Evolutionary conservation across 2,888 invertebrate genomes (phyloP).

Genomic region (Tortrix viridana): DNA sequence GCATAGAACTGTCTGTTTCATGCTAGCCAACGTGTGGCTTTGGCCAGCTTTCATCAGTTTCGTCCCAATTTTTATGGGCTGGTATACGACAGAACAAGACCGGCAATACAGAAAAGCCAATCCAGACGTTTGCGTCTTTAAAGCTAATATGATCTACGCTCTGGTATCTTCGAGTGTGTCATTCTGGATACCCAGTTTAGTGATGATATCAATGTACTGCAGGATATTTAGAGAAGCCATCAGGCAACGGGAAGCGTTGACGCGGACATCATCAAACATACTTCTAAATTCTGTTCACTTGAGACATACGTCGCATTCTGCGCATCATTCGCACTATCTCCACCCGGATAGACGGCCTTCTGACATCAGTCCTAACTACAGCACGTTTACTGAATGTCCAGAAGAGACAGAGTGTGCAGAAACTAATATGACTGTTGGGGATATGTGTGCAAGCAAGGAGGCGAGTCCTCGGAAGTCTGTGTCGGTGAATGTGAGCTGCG

Average conservation of each 20-base stretch:
- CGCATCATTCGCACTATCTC: conserved; percentile 84
- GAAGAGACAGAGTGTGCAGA: conserved; percentile 76
- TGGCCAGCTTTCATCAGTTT: conserved; percentile 96
- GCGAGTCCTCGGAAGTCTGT: conserved; percentile 80
- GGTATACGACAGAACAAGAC: conserved; percentile 95
- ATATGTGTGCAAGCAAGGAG: conserved; percentile 77
- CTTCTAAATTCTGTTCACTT: conserved; percentile 93
- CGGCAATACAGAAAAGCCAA: conserved; percentile 85
- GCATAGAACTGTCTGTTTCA: conserved; percentile 90
- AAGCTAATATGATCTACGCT: conserved; percentile 94
- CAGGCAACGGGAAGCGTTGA: conserved; percentile 91
- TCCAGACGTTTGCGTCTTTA: conserved; percentile 92
- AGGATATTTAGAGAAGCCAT: conserved; percentile 93
- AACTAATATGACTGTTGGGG: conserved; percentile 72
- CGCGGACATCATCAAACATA: conserved; percentile 94
- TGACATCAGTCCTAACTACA: conserved; percentile 79
- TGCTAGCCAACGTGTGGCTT: conserved; percentile 95
- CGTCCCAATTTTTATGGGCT: conserved; percentile 96
- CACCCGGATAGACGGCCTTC: conserved; percentile 78
- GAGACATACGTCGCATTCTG: conserved; percentile 89
- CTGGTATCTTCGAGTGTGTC: conserved; percentile 95
- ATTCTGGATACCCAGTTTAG: conserved; percentile 96
- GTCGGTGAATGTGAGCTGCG: conserved; percentile 78
- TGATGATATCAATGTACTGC: conserved; percentile 97
- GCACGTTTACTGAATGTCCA: conserved; percentile 79